Evolutionary conservation across 2,888 invertebrate genomes (phyloP).

Genomic region (Lasioglossum zephyrum): DNA sequence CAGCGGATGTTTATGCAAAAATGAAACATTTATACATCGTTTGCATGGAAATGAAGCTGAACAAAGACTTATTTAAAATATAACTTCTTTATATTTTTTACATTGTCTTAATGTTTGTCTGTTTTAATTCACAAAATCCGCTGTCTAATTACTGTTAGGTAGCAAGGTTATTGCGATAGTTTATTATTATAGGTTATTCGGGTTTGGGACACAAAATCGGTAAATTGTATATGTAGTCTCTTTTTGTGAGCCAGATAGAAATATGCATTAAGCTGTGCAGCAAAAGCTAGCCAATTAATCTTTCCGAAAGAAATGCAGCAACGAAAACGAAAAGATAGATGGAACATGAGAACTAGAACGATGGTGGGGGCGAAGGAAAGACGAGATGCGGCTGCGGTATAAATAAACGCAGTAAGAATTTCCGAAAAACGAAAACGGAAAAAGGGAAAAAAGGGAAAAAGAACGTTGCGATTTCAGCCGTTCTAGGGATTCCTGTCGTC

Average conservation of each 20-base stretch:
- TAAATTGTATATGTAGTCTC: not conserved
- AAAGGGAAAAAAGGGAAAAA: not conserved
- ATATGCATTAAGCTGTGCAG: not conserved
- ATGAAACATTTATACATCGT: too few species aligned
- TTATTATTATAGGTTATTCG: too few species aligned
- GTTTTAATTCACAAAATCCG: too few species aligned
- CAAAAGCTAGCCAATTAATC: not conserved
- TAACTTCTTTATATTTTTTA: too few species aligned
- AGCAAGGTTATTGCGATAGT: not conserved
- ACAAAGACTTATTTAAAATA: too few species aligned
- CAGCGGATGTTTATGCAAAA: too few species aligned
- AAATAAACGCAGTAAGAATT: conserved; percentile 53
- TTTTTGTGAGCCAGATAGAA: not conserved
- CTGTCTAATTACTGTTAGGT: not conserved
- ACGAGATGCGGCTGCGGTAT: conserved; percentile 30
- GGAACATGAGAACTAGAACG: not conserved
- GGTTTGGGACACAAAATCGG: not conserved
- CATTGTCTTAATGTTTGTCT: too few species aligned
- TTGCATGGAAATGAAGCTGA: too few species aligned
- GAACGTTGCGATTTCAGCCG: conserved; percentile 38
- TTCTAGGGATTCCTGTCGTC: conserved; percentile 49
- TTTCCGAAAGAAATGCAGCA: not conserved
- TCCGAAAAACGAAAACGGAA: conserved; percentile 27
- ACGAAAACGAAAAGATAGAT: not conserved
- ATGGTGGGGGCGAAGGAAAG: not conserved